Evolutionary conservation across 2,113 vertebrate genomes (phyloP).

Genomic region (Panurus biarmicus): DNA sequence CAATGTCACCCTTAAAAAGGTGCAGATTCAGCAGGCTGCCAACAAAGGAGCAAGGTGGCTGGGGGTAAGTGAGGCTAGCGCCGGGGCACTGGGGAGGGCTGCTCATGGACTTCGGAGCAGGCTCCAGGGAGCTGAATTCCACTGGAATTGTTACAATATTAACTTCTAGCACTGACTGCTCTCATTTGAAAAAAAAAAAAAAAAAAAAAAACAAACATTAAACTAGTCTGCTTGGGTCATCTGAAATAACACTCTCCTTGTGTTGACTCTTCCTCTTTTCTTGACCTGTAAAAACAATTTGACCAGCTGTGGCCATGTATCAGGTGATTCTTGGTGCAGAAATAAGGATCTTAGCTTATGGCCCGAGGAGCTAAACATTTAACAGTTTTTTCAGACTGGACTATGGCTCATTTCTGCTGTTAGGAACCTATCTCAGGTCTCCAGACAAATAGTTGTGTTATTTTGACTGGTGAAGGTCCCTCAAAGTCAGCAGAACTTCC

Average conservation of each 20-base stretch:
- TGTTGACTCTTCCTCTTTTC: not conserved
- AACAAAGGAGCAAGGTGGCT: constrained; percentile 89
- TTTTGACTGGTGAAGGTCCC: not conserved
- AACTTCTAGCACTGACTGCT: constrained; percentile 19
- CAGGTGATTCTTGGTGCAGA: not conserved
- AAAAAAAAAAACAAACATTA: not conserved
- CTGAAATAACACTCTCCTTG: not conserved
- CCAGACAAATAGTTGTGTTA: not conserved
- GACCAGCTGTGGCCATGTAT: not conserved
- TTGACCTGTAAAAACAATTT: not conserved
- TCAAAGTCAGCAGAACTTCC: not conserved
- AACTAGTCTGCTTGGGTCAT: not conserved
- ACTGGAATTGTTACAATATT: not conserved
- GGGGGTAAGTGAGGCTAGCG: constrained; percentile 66
- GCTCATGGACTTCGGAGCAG: constrained; percentile 39
- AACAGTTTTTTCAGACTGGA: not conserved
- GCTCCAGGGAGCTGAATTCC: constrained; percentile 20
- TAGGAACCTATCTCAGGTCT: not conserved
- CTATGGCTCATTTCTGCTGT: not conserved
- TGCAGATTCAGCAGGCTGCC: constrained; percentile 93
- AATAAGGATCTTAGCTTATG: not conserved
- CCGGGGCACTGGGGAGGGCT: not conserved
- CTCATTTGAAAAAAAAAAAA: not conserved
- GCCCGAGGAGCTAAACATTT: not conserved
- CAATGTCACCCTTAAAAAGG: constrained; percentile 91